A percentile compares a stretch with the other conserved stretches of the same genome.
These are phyloP conservation scores for Panthera uncia DNA, from an alignment of 2,113 vertebrate genomes.

Conservation along the genomic window DNA sequence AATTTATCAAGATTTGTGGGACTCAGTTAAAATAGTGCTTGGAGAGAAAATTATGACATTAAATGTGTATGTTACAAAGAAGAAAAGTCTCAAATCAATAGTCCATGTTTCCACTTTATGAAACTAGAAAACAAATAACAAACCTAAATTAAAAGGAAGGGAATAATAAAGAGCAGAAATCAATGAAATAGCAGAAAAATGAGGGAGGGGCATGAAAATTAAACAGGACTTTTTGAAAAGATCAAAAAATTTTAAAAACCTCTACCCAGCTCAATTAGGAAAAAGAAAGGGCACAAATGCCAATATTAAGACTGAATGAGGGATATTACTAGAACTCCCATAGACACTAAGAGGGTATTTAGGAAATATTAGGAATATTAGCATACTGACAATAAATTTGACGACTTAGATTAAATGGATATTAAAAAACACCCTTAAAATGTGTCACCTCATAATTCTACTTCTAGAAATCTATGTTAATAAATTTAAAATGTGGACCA, in stretches of 20 bases:
- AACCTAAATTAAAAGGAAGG: not conserved
- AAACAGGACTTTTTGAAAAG: not conserved
- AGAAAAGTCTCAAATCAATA: not conserved
- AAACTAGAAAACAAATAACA: not conserved
- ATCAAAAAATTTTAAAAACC: not conserved
- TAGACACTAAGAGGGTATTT: not conserved
- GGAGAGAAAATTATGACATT: not conserved
- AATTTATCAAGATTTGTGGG: not conserved
- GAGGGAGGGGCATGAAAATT: not conserved
- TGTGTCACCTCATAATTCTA: not conserved
- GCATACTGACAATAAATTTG: not conserved
- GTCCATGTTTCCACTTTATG: not conserved
- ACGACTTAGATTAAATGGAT: not conserved
- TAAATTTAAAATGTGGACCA: not conserved
- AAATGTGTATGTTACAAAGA: not conserved
- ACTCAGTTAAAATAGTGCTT: not conserved
- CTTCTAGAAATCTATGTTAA: not conserved
- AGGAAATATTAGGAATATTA: not conserved
- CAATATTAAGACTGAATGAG: not conserved
- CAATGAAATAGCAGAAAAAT: not conserved
- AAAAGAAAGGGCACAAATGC: not conserved
- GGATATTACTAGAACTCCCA: not conserved
- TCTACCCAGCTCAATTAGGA: not conserved
- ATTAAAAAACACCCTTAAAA: not conserved
- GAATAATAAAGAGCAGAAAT: constrained; percentile 4